phyloP scores from a whole-genome alignment of 2,113 vertebrate species.

The Otolemur garnettii region DNA sequence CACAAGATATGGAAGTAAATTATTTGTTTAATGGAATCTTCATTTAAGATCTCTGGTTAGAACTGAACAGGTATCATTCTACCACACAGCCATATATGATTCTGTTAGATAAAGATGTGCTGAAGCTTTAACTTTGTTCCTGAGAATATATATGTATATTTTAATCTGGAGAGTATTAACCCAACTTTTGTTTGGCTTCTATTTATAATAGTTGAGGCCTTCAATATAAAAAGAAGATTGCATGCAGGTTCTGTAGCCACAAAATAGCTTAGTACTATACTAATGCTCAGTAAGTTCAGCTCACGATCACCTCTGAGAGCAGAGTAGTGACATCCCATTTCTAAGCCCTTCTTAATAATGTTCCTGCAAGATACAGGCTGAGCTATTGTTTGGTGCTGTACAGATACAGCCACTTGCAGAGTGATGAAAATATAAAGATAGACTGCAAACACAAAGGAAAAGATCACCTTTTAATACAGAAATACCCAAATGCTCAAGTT shows the following conservation, averaged over 20 bases:
- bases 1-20: neutral
- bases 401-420: neutral
- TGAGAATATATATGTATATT: neutral
- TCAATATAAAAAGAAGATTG: neutral
- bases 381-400: slow-evolving; percentile 54
- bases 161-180: neutral
- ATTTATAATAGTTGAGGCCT: neutral
- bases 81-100: neutral
- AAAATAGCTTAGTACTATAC: neutral
- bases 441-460: neutral
- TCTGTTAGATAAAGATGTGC: slow-evolving; percentile 7
- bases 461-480: neutral
- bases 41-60: neutral
- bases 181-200: slow-evolving; percentile 28
- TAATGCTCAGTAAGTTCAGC: neutral
- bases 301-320: slow-evolving; percentile 67
- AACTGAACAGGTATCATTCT: neutral
- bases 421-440: slow-evolving; percentile 33
- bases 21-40: slow-evolving; percentile 29
- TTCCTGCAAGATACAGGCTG: slow-evolving; percentile 47
- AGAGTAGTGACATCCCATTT: slow-evolving; percentile 55
- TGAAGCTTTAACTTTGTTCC: neutral
- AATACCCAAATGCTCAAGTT: neutral
- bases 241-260: neutral
- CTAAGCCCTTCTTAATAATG: neutral